Evolutionary conservation across 1,140 invertebrate genomes (phyloP), one percentile per base, ranked within the genome.

Genomic region (Bombus difficillimus): DNA sequence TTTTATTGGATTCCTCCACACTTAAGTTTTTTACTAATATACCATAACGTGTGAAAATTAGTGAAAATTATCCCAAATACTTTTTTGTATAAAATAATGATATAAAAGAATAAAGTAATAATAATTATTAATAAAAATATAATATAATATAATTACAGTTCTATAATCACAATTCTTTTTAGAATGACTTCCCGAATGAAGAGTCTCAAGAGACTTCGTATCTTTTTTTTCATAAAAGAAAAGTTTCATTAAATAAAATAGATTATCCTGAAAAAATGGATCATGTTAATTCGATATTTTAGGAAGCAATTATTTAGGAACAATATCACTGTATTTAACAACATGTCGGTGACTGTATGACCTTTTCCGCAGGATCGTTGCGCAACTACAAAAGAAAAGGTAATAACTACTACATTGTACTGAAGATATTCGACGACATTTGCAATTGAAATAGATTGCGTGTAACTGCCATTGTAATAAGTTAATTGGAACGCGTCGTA

Each of bases 371-470:
- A 15, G 39, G 64, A 72, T 41, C 8, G 68, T 89, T 89, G 59
- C 62, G 85, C 85, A 86, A 87, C 76, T 73, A 25, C 62, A 62
- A 28, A 59, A 66, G 72, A 59, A 53, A 76, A 82, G 78, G 28
- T 77, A 89, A 88, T 79, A 86, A 89, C 66, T 75, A 81, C 43
- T 18, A 5, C 6, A 8, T 39, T 41, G 68, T 57, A 76, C 10
- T 18, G 32, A 43, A 64, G 28, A 34, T 85, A 53, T 80, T 80
- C 59, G 79, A 87, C 74, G 68, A 88, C 84, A 92, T 69, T 90
- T 87, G 71, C 84, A 92, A 94, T 94, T 93, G 87, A 88, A 83
- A 22, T 92, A 89, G 88, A 93, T 93, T 92, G 90, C 86, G 81
- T 77, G 73, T 92, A 92, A 93, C 85, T 88, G 64, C 68, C 41